Conservation (phyloP, 2,113 vertebrate genomes). For the Shinisaurus crocodilurus region DNA sequence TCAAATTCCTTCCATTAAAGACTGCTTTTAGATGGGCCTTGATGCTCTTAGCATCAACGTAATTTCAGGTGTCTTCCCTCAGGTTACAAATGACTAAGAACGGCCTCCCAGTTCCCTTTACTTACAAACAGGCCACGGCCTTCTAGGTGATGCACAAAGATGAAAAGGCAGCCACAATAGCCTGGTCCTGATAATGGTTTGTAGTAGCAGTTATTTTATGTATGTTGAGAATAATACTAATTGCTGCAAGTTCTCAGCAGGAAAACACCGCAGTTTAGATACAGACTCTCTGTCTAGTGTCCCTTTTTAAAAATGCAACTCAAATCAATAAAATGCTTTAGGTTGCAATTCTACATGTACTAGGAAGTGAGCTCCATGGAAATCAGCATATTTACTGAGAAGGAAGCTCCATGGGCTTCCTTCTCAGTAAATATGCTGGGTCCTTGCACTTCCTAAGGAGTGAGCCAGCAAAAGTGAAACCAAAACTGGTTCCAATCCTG, state of each 20-base stretch:
- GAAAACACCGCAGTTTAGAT: constrained; percentile 66
- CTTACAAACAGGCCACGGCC: not conserved
- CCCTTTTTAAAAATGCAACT: constrained; percentile 65
- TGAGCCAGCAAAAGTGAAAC: constrained; percentile 51
- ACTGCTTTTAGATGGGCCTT: not conserved
- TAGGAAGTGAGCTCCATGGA: not conserved
- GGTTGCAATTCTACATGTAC: not conserved
- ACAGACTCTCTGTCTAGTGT: constrained; percentile 67
- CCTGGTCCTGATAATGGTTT: not conserved
- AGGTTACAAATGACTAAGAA: too few species aligned
- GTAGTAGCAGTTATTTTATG: constrained; percentile 28
- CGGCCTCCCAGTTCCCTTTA: not conserved
- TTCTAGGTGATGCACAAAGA: not conserved
- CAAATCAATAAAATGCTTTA: constrained; percentile 48
- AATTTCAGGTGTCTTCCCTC: too few species aligned
- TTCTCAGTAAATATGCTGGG: constrained; percentile 6
- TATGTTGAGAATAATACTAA: constrained; percentile 52
- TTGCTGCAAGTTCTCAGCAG: constrained; percentile 63
- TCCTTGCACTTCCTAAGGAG: constrained; percentile 48
- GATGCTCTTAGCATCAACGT: not conserved
- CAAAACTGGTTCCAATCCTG: constrained; percentile 51
- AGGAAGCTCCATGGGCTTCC: too few species aligned
- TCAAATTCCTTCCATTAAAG: not conserved
- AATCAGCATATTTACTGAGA: too few species aligned
- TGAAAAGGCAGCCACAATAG: not conserved